Base-by-base conservation (phyloP, 2,113 vertebrate species). In the Istiophorus platypterus region DNA sequence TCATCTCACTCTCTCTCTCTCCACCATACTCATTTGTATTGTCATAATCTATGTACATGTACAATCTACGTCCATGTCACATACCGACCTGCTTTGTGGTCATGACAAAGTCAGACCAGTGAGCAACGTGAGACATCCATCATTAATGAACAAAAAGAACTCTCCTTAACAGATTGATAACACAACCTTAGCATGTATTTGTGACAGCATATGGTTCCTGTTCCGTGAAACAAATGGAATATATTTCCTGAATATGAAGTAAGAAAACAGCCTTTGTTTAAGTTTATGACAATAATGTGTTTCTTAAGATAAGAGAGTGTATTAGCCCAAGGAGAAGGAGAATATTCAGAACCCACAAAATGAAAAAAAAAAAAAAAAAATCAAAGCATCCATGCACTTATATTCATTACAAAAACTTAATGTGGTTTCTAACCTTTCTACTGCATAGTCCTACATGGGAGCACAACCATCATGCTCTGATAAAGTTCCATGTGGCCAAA, bases 111-210 rank as follows among this genome's bases (percentile, higher is more conserved):
- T 72, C 61, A 59, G 31, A 61, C 62, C 65, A 64, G 42, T 62
- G 51, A 34, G 67, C 56, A 63, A 51, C 15, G 1, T 24, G 20
- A 63, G 45, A 31, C 75, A 78, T 88, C 14, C 26, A 72, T 85
- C 79, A 78, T 34, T 49, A 64, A 49, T 58, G 57, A 77, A 79
- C 64, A 85, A 79, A 74, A 76, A 56, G 42, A 59, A 26, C 57
- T 62, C 61, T 49, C 66, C 74, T 78, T 89, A 69, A 76, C 76
- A 81, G 76, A 83, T 47, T 75, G 54, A 77, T 84, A 18, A 54
- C 39, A 14, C 39, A 14, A 29, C n/a, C 45, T 72, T 39, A 73
- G 31, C 65, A 47, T 54, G 39, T 51, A 37, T 66, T 31, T 58
- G 47, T 37, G 49, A 37, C 4, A 5, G 51, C 49, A 26, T 37